Percentiles rank a stretch among this genome's conserved stretches.
These are phyloP conservation scores for Matsumurasca onukii DNA, from an alignment of 1,140 invertebrate species.

Conservation along the genomic window DNA sequence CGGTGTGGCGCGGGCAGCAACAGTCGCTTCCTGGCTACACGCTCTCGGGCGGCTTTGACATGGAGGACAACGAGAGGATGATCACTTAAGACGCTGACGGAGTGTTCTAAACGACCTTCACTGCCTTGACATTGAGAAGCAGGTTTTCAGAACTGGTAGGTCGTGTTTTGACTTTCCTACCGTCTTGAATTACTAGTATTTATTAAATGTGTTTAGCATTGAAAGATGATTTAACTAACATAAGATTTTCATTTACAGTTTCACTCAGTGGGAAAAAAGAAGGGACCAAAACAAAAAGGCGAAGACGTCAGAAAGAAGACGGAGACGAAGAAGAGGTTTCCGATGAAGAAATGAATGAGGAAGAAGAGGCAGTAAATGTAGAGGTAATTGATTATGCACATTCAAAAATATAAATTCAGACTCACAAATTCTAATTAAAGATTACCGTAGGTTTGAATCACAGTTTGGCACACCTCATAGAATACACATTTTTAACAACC, in stretches of 20 bases:
- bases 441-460: no score
- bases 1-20: slow-evolving; percentile 65
- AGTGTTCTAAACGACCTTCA: slow-evolving; percentile 83
- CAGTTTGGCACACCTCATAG: no score
- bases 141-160: slow-evolving; percentile 6
- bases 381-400: neutral
- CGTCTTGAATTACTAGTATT: neutral
- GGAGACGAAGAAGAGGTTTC: slow-evolving; percentile 42
- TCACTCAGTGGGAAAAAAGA: slow-evolving; percentile 54
- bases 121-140: slow-evolving; percentile 67
- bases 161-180: neutral
- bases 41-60: slow-evolving; percentile 76
- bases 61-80: slow-evolving; percentile 69
- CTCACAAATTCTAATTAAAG: no score
- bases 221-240: slow-evolving; percentile 5
- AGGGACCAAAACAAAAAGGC: slow-evolving; percentile 45
- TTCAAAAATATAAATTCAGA: no score
- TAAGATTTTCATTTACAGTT: slow-evolving; percentile 47
- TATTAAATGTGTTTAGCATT: neutral
- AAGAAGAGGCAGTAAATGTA: slow-evolving; percentile 31
- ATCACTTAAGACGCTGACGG: slow-evolving; percentile 78
- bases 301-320: slow-evolving; percentile 49
- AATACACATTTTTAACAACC: no score
- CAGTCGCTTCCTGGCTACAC: slow-evolving; percentile 59
- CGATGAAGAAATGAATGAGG: slow-evolving; percentile 45